These are phyloP conservation scores for Pararge aegeria DNA, from an alignment of 1,140 invertebrate genomes.

Conservation along the genomic window DNA sequence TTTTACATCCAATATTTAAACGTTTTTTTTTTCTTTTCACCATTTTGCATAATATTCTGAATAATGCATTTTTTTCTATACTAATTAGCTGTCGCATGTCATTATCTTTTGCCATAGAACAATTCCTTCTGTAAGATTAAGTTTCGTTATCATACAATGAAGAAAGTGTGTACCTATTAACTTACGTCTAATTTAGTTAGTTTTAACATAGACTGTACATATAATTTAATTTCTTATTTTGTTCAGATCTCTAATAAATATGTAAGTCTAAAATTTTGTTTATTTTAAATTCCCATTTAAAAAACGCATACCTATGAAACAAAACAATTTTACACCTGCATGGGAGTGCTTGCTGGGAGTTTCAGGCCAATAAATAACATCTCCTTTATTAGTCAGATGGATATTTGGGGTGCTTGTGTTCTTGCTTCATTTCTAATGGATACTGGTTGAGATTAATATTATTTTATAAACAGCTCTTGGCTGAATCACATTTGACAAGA, in stretches of 20 bases:
- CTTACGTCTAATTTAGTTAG: constrained; percentile 77
- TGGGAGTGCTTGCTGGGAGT: no score
- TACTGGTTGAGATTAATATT: no score
- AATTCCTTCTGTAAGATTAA: constrained; percentile 39
- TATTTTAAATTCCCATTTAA: background rate
- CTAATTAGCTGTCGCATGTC: constrained; percentile 48
- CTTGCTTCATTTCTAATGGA: no score
- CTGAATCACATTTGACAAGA: no score
- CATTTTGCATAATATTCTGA: constrained; percentile 42
- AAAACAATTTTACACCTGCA: no score
- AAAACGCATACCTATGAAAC: no score
- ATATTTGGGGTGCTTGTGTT: no score
- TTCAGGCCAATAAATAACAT: no score
- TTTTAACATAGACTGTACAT: constrained; percentile 79
- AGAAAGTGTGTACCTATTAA: constrained; percentile 76
- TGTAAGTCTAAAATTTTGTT: constrained; percentile 67
- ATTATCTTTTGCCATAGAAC: constrained; percentile 59
- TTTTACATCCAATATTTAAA: constrained; percentile 59
- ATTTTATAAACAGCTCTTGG: no score
- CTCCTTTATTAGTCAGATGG: no score
- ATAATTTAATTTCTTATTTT: constrained; percentile 80
- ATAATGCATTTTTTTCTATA: constrained; percentile 43
- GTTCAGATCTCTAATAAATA: constrained; percentile 80
- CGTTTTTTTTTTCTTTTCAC: constrained; percentile 50
- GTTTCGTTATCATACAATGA: constrained; percentile 62